A percentile compares a stretch with the other conserved stretches of the same genome.
phyloP scores from a whole-genome alignment of 2,113 vertebrate genomes.

The Notothenia rossii region DNA sequence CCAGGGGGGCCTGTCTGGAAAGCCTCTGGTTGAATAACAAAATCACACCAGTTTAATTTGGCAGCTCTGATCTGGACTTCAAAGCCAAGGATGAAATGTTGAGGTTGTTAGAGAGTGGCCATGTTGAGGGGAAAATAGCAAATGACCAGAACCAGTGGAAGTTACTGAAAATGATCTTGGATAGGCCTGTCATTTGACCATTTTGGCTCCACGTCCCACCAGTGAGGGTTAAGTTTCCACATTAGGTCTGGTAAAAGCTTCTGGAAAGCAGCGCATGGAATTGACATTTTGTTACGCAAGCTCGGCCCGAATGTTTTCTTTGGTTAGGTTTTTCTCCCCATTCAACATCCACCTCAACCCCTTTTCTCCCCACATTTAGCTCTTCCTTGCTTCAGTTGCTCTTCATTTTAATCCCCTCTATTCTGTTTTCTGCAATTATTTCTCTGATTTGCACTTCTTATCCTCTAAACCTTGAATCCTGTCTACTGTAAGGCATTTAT shows the following conservation, averaged over 20 bases:
- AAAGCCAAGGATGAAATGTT: constrained; percentile 60
- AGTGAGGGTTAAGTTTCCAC: constrained; percentile 76
- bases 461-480: background rate
- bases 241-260: constrained; percentile 70
- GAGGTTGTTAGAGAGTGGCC: constrained; percentile 31
- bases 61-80: constrained; percentile 52
- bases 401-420: background rate
- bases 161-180: constrained; percentile 61
- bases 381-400: constrained; percentile 3
- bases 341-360: constrained; percentile 15
- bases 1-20: constrained; percentile 39
- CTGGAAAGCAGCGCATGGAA: constrained; percentile 67
- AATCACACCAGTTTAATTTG: constrained; percentile 60
- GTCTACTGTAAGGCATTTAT: background rate
- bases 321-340: constrained; percentile 17
- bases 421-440: background rate
- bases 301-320: constrained; percentile 39
- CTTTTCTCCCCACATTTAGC: constrained; percentile 11
- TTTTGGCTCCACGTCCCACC: constrained; percentile 51
- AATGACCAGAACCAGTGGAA: constrained; percentile 68
- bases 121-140: constrained; percentile 36
- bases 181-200: constrained; percentile 74
- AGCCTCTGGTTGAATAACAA: constrained; percentile 68
- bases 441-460: background rate
- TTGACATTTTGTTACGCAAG: constrained; percentile 70